Conservation (phyloP, 1,140 invertebrate genomes). For the Neodiprion lecontei region DNA sequence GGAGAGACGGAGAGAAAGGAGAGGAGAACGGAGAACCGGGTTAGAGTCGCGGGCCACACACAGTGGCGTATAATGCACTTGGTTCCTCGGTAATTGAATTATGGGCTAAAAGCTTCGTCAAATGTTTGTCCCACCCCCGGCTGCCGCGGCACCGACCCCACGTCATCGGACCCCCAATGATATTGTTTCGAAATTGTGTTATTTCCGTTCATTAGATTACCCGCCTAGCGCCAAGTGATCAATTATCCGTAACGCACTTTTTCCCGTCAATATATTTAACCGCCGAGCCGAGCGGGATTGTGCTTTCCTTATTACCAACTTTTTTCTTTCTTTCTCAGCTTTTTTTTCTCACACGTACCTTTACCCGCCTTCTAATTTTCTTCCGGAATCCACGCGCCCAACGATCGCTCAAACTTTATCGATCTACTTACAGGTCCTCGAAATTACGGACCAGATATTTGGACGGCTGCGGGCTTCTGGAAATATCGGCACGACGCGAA, state of each 20-base stretch:
- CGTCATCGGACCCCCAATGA: slow-evolving; percentile 32
- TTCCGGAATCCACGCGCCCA: no score
- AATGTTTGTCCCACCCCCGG: slow-evolving; percentile 40
- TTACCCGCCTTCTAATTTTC: no score
- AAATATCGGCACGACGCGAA: no score
- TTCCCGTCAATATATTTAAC: background rate
- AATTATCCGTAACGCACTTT: slow-evolving; percentile 31
- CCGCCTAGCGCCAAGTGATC: slow-evolving; percentile 28
- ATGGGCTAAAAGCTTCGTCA: slow-evolving; percentile 51
- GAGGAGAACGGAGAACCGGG: background rate
- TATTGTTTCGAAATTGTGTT: slow-evolving; percentile 53
- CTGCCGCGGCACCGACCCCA: background rate
- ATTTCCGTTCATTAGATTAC: slow-evolving; percentile 42
- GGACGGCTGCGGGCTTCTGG: no score
- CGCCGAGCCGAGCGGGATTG: no score
- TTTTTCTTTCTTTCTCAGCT: no score
- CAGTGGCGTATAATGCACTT: slow-evolving; percentile 45
- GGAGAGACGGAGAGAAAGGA: background rate
- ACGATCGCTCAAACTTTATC: no score
- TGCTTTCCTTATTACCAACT: no score
- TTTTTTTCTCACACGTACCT: no score
- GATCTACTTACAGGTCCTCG: no score
- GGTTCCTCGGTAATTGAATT: slow-evolving; percentile 51
- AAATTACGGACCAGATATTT: no score
- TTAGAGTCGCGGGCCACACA: slow-evolving; percentile 37